These are phyloP conservation scores for Brachionus calyciflorus DNA, from an alignment of 1,140 invertebrate species.

Conservation along the genomic window DNA sequence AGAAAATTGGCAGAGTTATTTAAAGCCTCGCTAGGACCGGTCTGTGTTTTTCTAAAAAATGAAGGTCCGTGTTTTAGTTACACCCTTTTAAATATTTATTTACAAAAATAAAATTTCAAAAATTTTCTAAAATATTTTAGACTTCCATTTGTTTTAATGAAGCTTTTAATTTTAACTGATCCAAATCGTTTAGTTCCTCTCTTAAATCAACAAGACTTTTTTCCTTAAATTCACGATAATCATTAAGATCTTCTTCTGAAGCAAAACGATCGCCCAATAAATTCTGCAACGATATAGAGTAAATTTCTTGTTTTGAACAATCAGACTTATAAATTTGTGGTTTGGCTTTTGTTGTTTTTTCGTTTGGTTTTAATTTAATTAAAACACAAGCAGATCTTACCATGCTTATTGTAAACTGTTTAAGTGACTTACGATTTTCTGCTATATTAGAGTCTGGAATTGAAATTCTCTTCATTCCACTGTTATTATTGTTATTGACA, in stretches of 20 bases:
- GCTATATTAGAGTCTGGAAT: background rate
- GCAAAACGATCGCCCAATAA: background rate
- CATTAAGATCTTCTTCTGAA: background rate
- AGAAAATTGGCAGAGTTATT: too few species aligned
- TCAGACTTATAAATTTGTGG: background rate
- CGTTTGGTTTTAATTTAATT: background rate
- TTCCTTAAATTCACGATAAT: background rate
- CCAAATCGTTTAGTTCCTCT: background rate
- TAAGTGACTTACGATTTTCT: background rate
- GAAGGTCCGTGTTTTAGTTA: too few species aligned
- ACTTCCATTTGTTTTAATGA: background rate
- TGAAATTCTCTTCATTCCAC: too few species aligned
- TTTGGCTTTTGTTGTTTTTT: background rate
- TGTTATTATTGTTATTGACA: background rate
- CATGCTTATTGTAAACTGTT: background rate
- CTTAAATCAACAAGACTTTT: background rate
- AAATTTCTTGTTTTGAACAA: background rate
- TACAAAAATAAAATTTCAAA: background rate
- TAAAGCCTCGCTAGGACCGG: too few species aligned
- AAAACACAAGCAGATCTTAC: background rate
- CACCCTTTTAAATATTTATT: too few species aligned
- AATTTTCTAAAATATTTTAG: too few species aligned
- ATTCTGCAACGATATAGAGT: background rate
- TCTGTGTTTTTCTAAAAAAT: too few species aligned
- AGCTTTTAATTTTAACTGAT: background rate